These are phyloP conservation scores for Drosophila siamana DNA, from an alignment of 2,888 invertebrate genomes.

Conservation along the genomic window DNA sequence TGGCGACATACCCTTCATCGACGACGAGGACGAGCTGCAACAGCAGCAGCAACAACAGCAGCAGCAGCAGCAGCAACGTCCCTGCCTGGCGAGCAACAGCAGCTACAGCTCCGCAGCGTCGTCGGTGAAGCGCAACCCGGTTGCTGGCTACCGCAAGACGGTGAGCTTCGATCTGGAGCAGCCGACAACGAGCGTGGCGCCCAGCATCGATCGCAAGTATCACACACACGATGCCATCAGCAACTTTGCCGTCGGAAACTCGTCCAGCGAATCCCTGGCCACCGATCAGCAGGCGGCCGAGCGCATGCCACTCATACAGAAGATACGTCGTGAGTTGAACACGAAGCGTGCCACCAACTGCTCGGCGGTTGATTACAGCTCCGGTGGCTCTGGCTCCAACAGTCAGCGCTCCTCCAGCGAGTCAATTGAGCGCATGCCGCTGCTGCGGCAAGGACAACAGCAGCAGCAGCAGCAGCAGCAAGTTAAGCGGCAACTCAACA, in stretches of 20 bases:
- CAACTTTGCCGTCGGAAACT: constrained; percentile 63
- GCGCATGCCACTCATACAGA: constrained; percentile 78
- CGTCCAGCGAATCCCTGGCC: constrained; percentile 73
- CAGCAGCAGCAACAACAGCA: constrained; percentile 49
- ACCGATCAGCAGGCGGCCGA: constrained; percentile 50
- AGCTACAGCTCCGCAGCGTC: constrained; percentile 66
- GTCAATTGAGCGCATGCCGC: constrained; percentile 79
- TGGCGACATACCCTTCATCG: constrained; percentile 85
- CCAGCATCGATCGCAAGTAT: constrained; percentile 77
- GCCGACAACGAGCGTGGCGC: constrained; percentile 28
- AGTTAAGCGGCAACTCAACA: constrained; percentile 78
- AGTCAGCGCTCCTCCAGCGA: constrained; percentile 81
- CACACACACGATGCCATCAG: constrained; percentile 83
- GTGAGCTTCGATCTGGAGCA: constrained; percentile 85
- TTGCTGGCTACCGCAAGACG: constrained; percentile 82
- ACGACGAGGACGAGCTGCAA: constrained; percentile 85
- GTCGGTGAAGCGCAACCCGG: constrained; percentile 54
- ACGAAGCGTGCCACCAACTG: constrained; percentile 78
- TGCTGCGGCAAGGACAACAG: constrained; percentile 55
- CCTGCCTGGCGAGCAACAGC: constrained; percentile 46
- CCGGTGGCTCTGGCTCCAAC: constrained; percentile 79
- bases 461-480: constrained; percentile 57
- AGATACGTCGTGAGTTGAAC: constrained; percentile 80
- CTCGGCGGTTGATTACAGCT: constrained; percentile 70
- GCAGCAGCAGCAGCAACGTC: constrained; percentile 44